Evolutionary conservation across 2,113 vertebrate genomes (phyloP), one percentile per base, ranked within the genome.

Genomic region (Puntigrus tetrazona): DNA sequence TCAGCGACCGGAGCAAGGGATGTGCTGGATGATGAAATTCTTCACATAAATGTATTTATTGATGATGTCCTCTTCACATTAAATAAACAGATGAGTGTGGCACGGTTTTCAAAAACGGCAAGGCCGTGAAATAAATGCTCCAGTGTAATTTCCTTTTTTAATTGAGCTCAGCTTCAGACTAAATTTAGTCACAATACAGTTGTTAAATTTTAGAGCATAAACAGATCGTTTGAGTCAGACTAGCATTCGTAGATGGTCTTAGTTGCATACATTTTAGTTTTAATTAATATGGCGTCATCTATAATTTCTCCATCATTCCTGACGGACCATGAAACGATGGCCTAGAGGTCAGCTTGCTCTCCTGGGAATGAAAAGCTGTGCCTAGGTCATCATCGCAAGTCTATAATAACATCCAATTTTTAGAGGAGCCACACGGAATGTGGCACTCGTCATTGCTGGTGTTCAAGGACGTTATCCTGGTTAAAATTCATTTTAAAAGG

Each of bases 401-500:
- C 20, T 57, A n/a, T 52, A 52, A 77, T 16, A 77, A 70, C 52
- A 78, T 50, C n/a, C 55, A 43, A 77, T 36, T 77, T 84, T 76
- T 36, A 70, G 52, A 81, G 76, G 75, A 78, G 61, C 34, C 57
- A 38, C 36, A 27, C 14, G 9, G 41, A 81, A 81, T 82, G 81
- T 65, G 85, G 59, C 81, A 63, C 77, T 86, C 81, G 84, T 88
- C 84, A 84, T 86, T 86, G 81, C 79, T 86, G 78, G 16, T 31
- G 50, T 78, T 86, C 81, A 75, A 86, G 81, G 84, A 73, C 82
- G 69, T 86, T 88, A 81, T 86, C 72, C 81, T 82, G 81, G 83
- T 88, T 88, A 84, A 83, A 81, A 81, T 70, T 88, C 25, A 86
- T 86, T 88, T 83, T 86, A 45, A 84, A 88, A 55, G 43, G 77